These are phyloP conservation scores for Chaetops frenatus DNA, from an alignment of 2,113 vertebrate genomes.

Conservation along the genomic window DNA sequence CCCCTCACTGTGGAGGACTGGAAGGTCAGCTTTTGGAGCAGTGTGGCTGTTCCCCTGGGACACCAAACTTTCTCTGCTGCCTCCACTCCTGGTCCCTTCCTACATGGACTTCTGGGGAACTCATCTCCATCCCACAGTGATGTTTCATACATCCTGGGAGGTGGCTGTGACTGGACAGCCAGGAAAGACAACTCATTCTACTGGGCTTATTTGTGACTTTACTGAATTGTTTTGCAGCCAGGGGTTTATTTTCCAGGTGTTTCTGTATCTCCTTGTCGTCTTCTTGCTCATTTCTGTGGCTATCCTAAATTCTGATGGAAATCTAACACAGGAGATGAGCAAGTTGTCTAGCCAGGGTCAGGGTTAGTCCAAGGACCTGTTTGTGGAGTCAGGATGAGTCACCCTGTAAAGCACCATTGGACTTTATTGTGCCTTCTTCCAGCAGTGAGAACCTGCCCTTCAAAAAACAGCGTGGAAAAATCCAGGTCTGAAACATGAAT, in stretches of 20 bases:
- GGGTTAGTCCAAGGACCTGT: not conserved
- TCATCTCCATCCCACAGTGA: not conserved
- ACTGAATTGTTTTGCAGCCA: not conserved
- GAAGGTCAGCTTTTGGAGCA: not conserved
- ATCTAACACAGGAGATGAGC: not conserved
- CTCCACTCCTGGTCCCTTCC: not conserved
- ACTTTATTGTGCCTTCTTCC: not conserved
- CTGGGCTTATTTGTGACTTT: not conserved
- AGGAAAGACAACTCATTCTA: not conserved
- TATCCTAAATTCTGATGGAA: not conserved
- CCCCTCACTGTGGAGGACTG: rapidly evolving
- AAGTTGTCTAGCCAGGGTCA: not conserved
- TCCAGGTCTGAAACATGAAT: not conserved
- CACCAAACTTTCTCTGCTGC: not conserved
- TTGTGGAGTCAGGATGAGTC: not conserved
- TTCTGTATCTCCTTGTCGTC: not conserved
- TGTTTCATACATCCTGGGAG: not conserved
- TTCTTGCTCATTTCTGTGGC: not conserved
- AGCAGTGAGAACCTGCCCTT: not conserved
- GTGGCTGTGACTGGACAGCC: not conserved
- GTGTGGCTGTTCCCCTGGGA: not conserved
- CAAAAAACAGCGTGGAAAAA: not conserved
- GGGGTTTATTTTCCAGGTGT: not conserved
- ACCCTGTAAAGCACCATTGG: not conserved
- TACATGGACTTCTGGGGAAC: not conserved